These are phyloP conservation scores for Myiozetetes cayanensis DNA, from an alignment of 2,113 vertebrate species.

Conservation along the genomic window DNA sequence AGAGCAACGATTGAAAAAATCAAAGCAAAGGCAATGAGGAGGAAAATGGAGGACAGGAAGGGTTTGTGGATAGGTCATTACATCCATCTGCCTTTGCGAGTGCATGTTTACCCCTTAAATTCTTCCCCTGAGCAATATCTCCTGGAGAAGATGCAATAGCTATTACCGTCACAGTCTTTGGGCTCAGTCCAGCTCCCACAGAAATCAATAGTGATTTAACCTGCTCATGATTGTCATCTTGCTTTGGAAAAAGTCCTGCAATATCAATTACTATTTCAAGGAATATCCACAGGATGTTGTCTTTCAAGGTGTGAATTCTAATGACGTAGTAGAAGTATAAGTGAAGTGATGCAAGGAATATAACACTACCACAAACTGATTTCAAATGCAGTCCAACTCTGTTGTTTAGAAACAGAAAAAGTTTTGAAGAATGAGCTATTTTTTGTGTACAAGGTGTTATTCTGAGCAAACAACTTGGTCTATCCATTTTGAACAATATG, in stretches of 20 bases:
- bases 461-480: neutral
- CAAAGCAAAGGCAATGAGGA: slow-evolving; percentile 49
- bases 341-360: neutral
- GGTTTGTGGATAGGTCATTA: slow-evolving; percentile 31
- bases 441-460: neutral
- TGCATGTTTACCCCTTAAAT: slow-evolving; percentile 21
- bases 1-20: neutral
- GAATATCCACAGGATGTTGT: slow-evolving; percentile 9
- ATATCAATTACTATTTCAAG: slow-evolving; percentile 31
- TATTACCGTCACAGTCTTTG: neutral
- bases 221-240: slow-evolving; percentile 4
- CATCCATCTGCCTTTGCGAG: slow-evolving; percentile 5
- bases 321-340: neutral
- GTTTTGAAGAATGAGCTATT: neutral
- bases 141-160: slow-evolving; percentile 11
- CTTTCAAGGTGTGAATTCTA: neutral
- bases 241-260: slow-evolving; percentile 16
- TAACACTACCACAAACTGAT: neutral
- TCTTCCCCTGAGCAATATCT: slow-evolving; percentile 34
- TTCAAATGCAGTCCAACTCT: neutral
- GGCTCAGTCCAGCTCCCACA: slow-evolving; percentile 5
- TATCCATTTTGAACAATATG: neutral
- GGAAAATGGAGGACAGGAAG: slow-evolving; percentile 25
- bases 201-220: slow-evolving; percentile 46
- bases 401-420: neutral